Evolutionary conservation across 23 tunicate genomes (phyloP).

Genomic region (Oikopleura vanhoeffeni): DNA sequence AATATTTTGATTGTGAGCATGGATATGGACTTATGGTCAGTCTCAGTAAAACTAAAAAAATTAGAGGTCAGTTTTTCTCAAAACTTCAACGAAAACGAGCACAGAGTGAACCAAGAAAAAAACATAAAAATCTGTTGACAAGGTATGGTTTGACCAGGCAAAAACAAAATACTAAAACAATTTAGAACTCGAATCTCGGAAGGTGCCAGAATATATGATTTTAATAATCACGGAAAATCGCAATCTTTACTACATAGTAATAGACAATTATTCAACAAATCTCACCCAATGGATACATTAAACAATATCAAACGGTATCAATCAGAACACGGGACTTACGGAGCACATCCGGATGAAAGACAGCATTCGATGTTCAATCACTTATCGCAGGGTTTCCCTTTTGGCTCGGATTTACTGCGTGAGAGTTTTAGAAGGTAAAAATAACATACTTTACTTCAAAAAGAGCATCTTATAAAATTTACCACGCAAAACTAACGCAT

Average conservation of each 20-base stretch:
- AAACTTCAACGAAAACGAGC: no score
- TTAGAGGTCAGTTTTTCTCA: not conserved
- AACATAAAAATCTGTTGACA: no score
- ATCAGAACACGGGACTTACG: no score
- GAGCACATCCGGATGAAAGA: not conserved
- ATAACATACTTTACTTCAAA: no score
- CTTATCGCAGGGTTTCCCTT: not conserved
- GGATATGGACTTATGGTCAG: conserved; percentile 12
- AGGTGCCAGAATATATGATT: no score
- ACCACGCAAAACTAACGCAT: no score
- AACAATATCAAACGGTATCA: not conserved
- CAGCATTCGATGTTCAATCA: not conserved
- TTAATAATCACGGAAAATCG: not conserved
- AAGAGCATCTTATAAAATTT: no score
- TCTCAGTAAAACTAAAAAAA: not conserved
- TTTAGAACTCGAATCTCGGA: no score
- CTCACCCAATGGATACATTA: not conserved
- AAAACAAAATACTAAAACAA: no score
- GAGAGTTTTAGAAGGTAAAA: not conserved
- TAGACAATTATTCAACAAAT: not conserved
- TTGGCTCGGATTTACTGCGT: not conserved
- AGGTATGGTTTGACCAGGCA: no score
- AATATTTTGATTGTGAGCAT: conserved; percentile 4
- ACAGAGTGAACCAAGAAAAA: no score
- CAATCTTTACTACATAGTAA: not conserved